A percentile compares a stretch with the other conserved stretches of the same genome.
These are phyloP conservation scores for Ahaetulla prasina DNA, from an alignment of 2,113 vertebrate species.

Conservation along the genomic window DNA sequence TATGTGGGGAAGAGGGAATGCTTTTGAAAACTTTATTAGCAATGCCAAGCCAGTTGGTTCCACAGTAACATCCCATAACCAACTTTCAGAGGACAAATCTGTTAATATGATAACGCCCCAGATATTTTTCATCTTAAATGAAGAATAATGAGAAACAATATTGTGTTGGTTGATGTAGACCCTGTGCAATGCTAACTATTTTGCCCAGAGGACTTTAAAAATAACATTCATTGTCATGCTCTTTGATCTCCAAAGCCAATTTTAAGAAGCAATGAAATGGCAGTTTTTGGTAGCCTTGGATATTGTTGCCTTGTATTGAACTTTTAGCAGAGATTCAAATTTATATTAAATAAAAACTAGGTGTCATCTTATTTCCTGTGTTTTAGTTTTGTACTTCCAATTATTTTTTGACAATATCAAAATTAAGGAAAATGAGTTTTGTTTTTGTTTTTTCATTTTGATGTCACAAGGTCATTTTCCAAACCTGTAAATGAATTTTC, in stretches of 20 bases:
- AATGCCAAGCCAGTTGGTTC: background rate
- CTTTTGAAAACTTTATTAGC: conserved; percentile 19
- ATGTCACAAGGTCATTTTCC: background rate
- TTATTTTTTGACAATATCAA: background rate
- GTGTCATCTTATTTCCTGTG: accelerated
- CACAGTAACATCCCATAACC: background rate
- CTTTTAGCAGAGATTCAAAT: background rate
- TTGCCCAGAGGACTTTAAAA: accelerated
- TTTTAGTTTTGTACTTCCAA: background rate
- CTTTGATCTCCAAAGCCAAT: background rate
- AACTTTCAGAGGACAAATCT: background rate
- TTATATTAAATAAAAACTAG: background rate
- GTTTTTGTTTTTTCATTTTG: background rate
- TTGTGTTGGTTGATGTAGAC: background rate
- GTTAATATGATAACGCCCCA: background rate
- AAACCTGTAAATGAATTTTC: background rate
- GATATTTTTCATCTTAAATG: background rate
- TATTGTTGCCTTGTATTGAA: background rate
- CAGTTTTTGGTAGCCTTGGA: background rate
- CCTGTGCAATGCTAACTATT: background rate
- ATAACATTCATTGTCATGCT: background rate
- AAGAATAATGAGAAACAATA: background rate
- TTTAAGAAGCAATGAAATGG: background rate
- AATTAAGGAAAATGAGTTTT: background rate
- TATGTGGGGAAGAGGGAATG: background rate